These are phyloP conservation scores for Lasioglossum oenotherae DNA, from an alignment of 2,888 invertebrate genomes.

Conservation along the genomic window DNA sequence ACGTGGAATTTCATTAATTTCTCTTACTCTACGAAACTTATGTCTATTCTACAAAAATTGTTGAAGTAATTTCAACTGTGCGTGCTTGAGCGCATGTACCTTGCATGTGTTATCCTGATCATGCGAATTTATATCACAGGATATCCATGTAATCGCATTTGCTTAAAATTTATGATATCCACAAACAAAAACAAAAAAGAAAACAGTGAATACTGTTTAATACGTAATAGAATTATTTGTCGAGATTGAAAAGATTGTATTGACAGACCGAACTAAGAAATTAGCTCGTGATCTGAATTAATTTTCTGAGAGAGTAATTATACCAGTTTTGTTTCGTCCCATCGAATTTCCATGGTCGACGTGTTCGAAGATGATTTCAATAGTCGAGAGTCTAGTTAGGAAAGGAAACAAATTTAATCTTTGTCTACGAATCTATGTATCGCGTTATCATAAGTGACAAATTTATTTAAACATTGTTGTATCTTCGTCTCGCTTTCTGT, in stretches of 20 bases:
- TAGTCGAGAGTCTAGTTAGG: background rate
- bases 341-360: background rate
- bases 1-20: background rate
- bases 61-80: background rate
- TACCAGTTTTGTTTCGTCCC: background rate
- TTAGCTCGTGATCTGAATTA: background rate
- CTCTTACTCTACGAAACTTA: background rate
- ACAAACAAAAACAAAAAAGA: background rate
- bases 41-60: background rate
- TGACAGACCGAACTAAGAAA: background rate
- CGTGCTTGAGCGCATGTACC: background rate
- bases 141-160: background rate
- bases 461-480: slow-evolving; percentile 1
- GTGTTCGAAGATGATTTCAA: background rate
- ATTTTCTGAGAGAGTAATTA: background rate
- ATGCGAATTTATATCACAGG: background rate
- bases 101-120: background rate
- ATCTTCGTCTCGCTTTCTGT: slow-evolving; percentile 17
- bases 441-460: background rate
- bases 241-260: background rate
- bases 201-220: background rate
- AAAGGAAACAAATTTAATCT: slow-evolving; percentile 7
- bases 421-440: background rate
- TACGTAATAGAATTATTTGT: background rate
- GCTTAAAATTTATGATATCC: slow-evolving; percentile 15